Base-by-base conservation (phyloP, 2,113 vertebrate species). In the Trochalopteron elliotii region DNA sequence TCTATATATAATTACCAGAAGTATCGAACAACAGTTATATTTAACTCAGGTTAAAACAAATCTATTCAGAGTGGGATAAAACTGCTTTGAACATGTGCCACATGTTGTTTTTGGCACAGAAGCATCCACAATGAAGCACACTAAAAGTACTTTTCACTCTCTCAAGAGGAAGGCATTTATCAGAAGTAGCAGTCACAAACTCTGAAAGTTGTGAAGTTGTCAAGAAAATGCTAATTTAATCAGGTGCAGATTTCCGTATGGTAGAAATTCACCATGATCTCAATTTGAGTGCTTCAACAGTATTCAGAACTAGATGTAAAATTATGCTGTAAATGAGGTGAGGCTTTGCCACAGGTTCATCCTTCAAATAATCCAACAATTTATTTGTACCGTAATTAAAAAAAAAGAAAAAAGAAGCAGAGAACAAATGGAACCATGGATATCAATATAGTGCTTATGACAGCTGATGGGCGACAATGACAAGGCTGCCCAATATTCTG, bases 181-280 rank as follows among this genome's bases (percentile, higher is more conserved):
- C 50, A 95, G 42, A 80, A 81, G 71, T 56, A 90, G 57, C 49
- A 93, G 78, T 61, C 83, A 71, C 40, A 72, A 84, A 90, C 45
- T 53, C 31, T 55, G 47, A 70, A 96, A 94, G 71, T 64, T 77
- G 57, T 83, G 70, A 85, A 93, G 67, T 70, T 94, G 71, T 90
- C 79, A 89, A 71, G 68, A 89, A 96, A 95, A 96, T 94, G 64
- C 61, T 92, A 95, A 96, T 95, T 95, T 95, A 93, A 93, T 83
- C 85, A 93, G 93, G 42, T 49, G 25, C 40, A 75, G 19, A 74
- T 86, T 95, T 93, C 76, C 86, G 79, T 60, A 63, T 30, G 21
- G 61, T 71, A 83, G 59, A 94, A 94, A 83, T 86, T 92, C 60
- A 83, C 77, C 28, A 56, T 22, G 30, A 80, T 83, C 28, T 59